A percentile compares a stretch with the other conserved stretches of the same genome.
Evolutionary conservation across 2,797 vertebrate species (phyloP).

Genomic region (Heteromormyrus szaboi): DNA sequence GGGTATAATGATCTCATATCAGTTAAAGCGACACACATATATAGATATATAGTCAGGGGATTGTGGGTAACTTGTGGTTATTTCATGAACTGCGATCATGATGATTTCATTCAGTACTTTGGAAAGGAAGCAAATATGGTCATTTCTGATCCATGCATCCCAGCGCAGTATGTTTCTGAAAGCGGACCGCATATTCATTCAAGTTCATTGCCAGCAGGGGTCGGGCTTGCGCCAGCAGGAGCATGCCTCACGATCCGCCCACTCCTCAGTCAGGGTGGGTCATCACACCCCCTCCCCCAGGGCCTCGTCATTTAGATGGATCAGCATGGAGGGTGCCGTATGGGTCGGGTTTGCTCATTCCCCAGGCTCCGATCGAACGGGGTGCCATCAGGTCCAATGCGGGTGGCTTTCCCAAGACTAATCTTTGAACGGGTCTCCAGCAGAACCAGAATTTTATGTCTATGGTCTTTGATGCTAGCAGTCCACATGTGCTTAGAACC

Average conservation of each 20-base stretch:
- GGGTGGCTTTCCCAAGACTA: constrained; percentile 43
- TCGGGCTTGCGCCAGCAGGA: background rate
- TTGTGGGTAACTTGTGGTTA: background rate
- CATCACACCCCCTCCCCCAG: background rate
- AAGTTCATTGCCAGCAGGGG: background rate
- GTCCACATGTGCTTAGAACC: background rate
- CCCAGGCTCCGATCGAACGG: constrained; percentile 66
- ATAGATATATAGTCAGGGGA: background rate
- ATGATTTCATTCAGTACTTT: background rate
- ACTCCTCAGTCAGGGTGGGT: background rate
- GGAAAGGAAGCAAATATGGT: background rate
- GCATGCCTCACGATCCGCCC: background rate
- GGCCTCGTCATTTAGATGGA: constrained; percentile 49
- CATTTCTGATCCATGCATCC: background rate
- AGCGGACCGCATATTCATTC: background rate
- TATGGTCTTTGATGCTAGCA: background rate
- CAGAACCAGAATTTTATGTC: background rate
- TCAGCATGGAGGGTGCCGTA: constrained; percentile 69
- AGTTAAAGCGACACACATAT: background rate
- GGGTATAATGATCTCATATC: background rate
- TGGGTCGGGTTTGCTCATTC: constrained; percentile 76
- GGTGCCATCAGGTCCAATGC: constrained; percentile 51
- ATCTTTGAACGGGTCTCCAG: constrained; percentile 47
- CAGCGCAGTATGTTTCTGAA: background rate
- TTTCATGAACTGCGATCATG: background rate